These are phyloP conservation scores for Seriola quinqueradiata DNA, from an alignment of 2,113 vertebrate genomes.

Conservation along the genomic window DNA sequence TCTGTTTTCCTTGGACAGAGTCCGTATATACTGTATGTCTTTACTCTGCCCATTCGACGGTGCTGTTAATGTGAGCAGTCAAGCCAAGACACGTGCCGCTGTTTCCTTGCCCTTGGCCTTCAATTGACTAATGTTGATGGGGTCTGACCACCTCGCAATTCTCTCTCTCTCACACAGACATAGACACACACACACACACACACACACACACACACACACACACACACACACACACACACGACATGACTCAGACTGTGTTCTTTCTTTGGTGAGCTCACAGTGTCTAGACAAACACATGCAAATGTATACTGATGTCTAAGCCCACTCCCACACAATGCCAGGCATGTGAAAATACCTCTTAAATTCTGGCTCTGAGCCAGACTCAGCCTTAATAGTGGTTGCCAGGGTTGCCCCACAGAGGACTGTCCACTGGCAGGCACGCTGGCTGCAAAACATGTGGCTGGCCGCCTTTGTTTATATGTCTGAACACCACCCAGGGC, in stretches of 20 bases:
- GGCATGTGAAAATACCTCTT: constrained; percentile 62
- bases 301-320: constrained; percentile 26
- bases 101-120: constrained; percentile 50
- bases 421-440: constrained; percentile 15
- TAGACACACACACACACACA: not conserved
- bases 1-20: constrained; percentile 36
- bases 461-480: constrained; percentile 62
- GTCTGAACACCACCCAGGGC: constrained; percentile 44
- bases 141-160: constrained; percentile 32
- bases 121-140: constrained; percentile 53
- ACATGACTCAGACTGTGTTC: constrained; percentile 37
- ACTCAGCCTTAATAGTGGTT: constrained; percentile 48
- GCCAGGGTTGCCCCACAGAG: constrained; percentile 57
- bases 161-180: not conserved
- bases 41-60: constrained; percentile 7
- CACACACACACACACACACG: constrained; percentile 22
- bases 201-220: not conserved
- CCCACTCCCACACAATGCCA: constrained; percentile 40
- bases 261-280: constrained; percentile 19
- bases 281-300: constrained; percentile 62
- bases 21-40: constrained; percentile 19
- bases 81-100: constrained; percentile 38
- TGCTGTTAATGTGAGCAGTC: constrained; percentile 44
- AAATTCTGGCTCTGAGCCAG: constrained; percentile 51
- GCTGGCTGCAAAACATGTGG: constrained; percentile 50